Conservation (phyloP, 2,888 invertebrate genomes). For the Drosophila flavopinicola region DNA sequence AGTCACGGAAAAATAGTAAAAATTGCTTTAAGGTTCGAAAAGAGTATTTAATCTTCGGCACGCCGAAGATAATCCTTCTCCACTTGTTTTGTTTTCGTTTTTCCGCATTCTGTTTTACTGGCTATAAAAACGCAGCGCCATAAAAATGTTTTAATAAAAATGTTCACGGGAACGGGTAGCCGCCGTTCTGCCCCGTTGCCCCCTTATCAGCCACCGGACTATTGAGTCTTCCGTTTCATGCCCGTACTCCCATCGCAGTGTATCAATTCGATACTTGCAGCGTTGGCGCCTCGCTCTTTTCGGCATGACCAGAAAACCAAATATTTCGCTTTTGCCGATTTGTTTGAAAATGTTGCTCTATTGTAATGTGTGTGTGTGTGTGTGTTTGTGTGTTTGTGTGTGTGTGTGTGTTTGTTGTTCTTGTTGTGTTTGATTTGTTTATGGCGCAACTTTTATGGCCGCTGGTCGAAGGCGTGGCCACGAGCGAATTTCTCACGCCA, state of each 20-base stretch:
- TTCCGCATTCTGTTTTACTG: constrained; percentile 47
- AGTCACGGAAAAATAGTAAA: too few species aligned
- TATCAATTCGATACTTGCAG: constrained; percentile 29
- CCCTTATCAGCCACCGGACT: background rate
- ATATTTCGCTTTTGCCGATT: constrained; percentile 61
- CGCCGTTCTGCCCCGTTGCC: too few species aligned
- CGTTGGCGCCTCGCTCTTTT: constrained; percentile 68
- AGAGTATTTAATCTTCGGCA: too few species aligned
- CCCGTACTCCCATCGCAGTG: too few species aligned
- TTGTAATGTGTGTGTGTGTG: constrained; percentile 5
- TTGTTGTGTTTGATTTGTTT: constrained; percentile 49
- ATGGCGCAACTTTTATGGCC: constrained; percentile 52
- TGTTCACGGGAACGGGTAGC: constrained; percentile 14
- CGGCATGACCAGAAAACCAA: constrained; percentile 74
- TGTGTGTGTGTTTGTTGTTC: constrained; percentile 37
- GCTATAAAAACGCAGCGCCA: constrained; percentile 65
- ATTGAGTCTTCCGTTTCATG: constrained; percentile 6
- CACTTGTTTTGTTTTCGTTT: constrained; percentile 18
- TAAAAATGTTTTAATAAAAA: constrained; percentile 73
- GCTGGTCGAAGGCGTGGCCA: constrained; percentile 62
- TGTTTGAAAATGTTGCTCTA: constrained; percentile 37
- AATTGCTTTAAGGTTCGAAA: too few species aligned
- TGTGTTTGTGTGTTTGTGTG: constrained; percentile 8
- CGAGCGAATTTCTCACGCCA: constrained; percentile 66
- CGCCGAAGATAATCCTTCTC: too few species aligned